phyloP scores from a whole-genome alignment of 37 sponge, comb jelly and placozoan genomes.

The Halichondria panicea region DNA sequence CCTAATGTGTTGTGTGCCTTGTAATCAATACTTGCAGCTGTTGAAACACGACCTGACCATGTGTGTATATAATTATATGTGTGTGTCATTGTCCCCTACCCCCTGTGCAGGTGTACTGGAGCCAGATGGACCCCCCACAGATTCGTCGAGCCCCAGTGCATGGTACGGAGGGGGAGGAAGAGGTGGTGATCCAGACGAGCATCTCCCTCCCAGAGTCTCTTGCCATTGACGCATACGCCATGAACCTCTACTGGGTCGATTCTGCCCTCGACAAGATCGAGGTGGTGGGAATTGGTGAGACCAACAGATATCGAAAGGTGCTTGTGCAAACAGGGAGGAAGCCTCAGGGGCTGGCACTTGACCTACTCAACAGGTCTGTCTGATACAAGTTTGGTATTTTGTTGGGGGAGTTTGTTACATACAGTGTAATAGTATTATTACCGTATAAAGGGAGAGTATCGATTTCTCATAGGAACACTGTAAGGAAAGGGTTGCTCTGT shows the following conservation, averaged over 20 bases:
- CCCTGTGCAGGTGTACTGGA: conserved; percentile 66
- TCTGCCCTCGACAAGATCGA: conserved; percentile 39
- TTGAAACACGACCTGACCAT: neutral
- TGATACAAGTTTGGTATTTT: neutral
- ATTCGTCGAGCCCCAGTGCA: conserved; percentile 45
- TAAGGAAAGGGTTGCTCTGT: neutral
- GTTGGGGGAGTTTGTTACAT: too few relatives aligned
- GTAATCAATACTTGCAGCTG: too few relatives aligned
- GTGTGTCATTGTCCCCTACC: neutral
- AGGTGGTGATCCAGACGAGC: conserved; percentile 18
- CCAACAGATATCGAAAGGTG: neutral
- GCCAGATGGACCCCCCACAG: conserved; percentile 31
- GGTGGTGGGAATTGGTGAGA: conserved; percentile 1
- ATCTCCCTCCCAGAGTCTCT: conserved; percentile 31
- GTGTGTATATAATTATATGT: neutral
- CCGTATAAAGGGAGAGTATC: neutral
- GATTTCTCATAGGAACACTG: neutral
- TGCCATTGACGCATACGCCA: conserved; percentile 27
- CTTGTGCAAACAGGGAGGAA: neutral
- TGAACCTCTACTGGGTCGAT: conserved; percentile 79
- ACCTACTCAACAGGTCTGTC: neutral
- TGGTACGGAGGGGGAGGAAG: conserved; percentile 20
- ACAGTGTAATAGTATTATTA: too few relatives aligned
- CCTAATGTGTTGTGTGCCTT: too few relatives aligned
- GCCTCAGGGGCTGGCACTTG: neutral